Evolutionary conservation across 2,888 invertebrate genomes (phyloP).

Genomic region (Lasioglossum zephyrum): DNA sequence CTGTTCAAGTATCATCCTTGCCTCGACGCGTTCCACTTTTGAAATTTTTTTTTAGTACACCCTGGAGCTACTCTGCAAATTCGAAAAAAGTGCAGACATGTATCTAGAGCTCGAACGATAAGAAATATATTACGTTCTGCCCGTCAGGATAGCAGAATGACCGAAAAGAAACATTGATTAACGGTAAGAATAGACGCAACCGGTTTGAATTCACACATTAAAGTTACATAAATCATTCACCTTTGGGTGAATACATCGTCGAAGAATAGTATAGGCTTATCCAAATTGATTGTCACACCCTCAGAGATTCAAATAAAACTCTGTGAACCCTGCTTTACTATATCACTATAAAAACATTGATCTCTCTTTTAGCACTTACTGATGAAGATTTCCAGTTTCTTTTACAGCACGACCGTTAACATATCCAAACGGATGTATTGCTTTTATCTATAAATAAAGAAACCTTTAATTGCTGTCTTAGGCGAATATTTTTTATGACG

Average conservation of each 20-base stretch:
- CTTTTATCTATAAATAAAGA: not conserved
- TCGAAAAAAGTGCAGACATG: not conserved
- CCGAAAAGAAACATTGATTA: not conserved
- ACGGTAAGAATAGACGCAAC: not conserved
- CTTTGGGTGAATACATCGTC: not conserved
- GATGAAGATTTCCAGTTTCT: not conserved
- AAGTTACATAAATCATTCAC: not conserved
- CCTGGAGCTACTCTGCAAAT: not conserved
- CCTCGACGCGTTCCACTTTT: not conserved
- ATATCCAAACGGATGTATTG: not conserved
- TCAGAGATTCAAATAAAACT: not conserved
- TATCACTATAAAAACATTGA: not conserved
- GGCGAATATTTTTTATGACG: not conserved
- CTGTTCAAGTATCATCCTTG: not conserved
- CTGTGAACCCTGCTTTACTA: not conserved
- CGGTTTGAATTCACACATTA: not conserved
- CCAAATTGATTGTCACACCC: not conserved
- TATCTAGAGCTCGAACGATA: not conserved
- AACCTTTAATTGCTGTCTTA: not conserved
- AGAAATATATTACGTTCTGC: not conserved
- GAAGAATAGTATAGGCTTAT: not conserved
- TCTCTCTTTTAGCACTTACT: not conserved
- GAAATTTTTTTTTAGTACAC: not conserved
- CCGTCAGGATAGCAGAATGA: not conserved
- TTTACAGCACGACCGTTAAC: not conserved